Conservation (phyloP, 2,113 vertebrate species). For the Lethenteron reissneri region DNA sequence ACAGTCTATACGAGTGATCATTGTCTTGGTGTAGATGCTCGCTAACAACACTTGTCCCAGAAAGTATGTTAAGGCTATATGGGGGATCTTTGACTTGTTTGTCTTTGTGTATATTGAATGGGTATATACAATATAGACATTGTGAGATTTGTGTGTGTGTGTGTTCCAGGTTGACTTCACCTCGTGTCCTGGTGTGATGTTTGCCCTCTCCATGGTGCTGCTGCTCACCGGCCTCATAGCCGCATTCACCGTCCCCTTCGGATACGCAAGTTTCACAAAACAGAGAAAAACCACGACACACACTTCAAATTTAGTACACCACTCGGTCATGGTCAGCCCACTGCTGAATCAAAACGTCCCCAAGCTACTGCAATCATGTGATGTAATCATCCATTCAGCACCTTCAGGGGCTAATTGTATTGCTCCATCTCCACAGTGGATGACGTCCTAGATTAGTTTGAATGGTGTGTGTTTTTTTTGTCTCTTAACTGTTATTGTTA, state of each 20-base stretch:
- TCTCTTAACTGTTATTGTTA: too few species aligned
- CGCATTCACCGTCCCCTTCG: constrained; percentile 41
- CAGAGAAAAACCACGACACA: too few species aligned
- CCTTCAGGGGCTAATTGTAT: too few species aligned
- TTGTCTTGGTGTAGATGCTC: background rate
- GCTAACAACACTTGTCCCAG: background rate
- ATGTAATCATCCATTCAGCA: too few species aligned
- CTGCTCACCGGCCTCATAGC: constrained; percentile 48
- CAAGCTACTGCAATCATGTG: too few species aligned
- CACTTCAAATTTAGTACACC: too few species aligned
- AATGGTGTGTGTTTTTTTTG: too few species aligned
- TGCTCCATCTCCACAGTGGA: too few species aligned
- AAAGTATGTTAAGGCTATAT: fast-evolving
- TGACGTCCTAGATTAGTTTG: too few species aligned
- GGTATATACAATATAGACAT: background rate
- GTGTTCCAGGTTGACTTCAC: constrained; percentile 51
- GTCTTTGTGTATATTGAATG: background rate
- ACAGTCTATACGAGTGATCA: too few species aligned
- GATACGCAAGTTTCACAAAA: constrained; percentile 35
- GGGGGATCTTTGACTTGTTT: background rate
- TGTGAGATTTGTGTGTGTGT: background rate
- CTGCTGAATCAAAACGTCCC: too few species aligned
- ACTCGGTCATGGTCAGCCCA: too few species aligned
- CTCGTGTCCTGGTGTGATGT: constrained; percentile 48
- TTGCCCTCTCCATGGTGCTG: constrained; percentile 46